Evolutionary conservation across 2,113 vertebrate species (phyloP), one percentile per base, ranked within the genome.

Genomic region (Platichthys stellatus): DNA sequence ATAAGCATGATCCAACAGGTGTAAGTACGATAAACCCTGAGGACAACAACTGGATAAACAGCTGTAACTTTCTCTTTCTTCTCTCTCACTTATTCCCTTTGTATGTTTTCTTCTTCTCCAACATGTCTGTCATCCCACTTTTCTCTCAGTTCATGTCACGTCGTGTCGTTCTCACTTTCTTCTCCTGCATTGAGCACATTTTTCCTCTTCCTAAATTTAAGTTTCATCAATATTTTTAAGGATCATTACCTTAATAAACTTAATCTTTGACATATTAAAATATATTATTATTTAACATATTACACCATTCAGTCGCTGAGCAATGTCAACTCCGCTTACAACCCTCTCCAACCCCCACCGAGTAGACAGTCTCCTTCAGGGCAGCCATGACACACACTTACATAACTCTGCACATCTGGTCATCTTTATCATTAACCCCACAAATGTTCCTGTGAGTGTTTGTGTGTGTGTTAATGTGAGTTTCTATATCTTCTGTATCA

Each of bases 21-120:
- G 69, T 64, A 17, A 61, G 66, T 13, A 0, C 3, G 2, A 5
- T 8, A 76, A 54, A 54, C 40, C 56, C 81, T 1, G 69, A 78
- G 70, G 1, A 69, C 56, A 72, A 76, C 80, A 86, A 40, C 80
- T 88, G 86, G 83, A 76, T 31, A 56, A 75, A 78, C 80, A 80
- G 66, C 80, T 81, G 80, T 0, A 28, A 45, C 77, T 57, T 59
- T 74, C 73, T 56, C 65, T 65, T 59, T 59, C 57, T 59, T 59
- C 57, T 18, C 73, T 59, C 65, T 65, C 28, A 28, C 57, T 59
- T 59, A 14, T 28, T 24, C 21, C 21, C 4, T 20, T 4, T 1
- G 9, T 43, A 31, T 7, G 2, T 35, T 6, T 21, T 54, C 21
- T 38, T 12, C 7, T 31, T 66, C 13, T 23, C 56, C 1, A 43